A percentile compares a stretch with the other conserved stretches of the same genome.
These are phyloP conservation scores for Nematostella vectensis DNA, from an alignment of 92 coral and sea anemone genomes.

Conservation along the genomic window DNA sequence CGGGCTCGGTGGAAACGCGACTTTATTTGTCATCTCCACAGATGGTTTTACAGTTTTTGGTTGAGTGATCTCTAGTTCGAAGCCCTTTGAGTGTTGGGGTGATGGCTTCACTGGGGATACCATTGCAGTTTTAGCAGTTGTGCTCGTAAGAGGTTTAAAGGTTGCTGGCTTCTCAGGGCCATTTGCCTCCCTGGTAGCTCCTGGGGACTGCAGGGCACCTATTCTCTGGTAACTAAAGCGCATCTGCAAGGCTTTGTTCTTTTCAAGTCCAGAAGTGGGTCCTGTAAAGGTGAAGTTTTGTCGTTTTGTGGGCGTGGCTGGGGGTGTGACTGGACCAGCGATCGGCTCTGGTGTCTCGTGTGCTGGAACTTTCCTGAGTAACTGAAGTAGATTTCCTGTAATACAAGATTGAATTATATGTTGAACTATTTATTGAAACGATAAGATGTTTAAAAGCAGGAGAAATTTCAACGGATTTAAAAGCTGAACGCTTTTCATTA, in stretches of 20 bases:
- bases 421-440: too few species aligned
- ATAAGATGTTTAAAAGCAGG: too few species aligned
- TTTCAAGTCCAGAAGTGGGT: neutral
- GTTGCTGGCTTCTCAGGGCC: neutral
- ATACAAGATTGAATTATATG: too few species aligned
- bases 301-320: constrained; percentile 19
- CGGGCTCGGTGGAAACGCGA: neutral
- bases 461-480: too few species aligned
- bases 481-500: too few species aligned
- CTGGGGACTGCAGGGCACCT: constrained; percentile 13
- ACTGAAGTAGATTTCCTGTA: neutral
- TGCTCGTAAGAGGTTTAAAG: neutral
- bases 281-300: neutral
- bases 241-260: constrained; percentile 5
- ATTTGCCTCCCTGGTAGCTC: neutral
- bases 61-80: constrained; percentile 10
- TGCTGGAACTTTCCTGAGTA: neutral
- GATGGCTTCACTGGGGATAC: constrained; percentile 1
- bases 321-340: constrained; percentile 16
- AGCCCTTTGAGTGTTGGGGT: constrained; percentile 13
- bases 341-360: constrained; percentile 9
- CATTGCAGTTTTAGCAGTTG: neutral
- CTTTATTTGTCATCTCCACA: too few species aligned
- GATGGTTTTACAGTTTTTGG: constrained; percentile 5
- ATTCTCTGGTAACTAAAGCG: constrained; percentile 9